Evolutionary conservation across 2,797 vertebrate genomes (phyloP).

Genomic region (Sebastes hopkinsi): DNA sequence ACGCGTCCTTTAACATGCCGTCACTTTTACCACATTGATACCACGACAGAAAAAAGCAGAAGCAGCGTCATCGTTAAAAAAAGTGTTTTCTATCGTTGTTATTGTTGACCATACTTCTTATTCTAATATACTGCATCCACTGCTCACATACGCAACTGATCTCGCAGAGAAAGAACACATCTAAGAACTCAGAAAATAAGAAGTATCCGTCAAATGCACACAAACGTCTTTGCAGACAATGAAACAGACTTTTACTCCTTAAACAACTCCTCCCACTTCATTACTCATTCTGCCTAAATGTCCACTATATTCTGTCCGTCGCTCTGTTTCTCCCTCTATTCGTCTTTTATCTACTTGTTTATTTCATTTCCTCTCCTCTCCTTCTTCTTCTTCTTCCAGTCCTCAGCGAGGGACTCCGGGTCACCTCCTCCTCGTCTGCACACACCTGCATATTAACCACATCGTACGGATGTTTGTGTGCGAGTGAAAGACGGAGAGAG

Average conservation of each 20-base stretch:
- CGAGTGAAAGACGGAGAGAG: not conserved
- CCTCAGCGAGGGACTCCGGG: conserved; percentile 3
- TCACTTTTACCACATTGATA: not conserved
- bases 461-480: not conserved
- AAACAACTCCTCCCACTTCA: not conserved
- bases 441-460: conserved; percentile 41
- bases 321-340: not conserved
- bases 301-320: not conserved
- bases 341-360: not conserved
- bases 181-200: not conserved
- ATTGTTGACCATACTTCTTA: not conserved
- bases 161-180: too few relatives aligned
- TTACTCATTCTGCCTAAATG: not conserved
- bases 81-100: too few relatives aligned
- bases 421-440: conserved; percentile 27
- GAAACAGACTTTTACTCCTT: not conserved
- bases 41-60: too few relatives aligned
- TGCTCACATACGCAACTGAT: not conserved
- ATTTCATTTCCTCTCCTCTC: not conserved
- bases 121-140: not conserved
- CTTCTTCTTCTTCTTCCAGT: not conserved
- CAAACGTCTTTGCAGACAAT: not conserved
- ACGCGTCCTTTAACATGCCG: not conserved
- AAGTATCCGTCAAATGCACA: not conserved
- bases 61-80: too few relatives aligned